Conservation (phyloP, 2,888 invertebrate species). For the Eueremaeus valkanovi region DNA sequence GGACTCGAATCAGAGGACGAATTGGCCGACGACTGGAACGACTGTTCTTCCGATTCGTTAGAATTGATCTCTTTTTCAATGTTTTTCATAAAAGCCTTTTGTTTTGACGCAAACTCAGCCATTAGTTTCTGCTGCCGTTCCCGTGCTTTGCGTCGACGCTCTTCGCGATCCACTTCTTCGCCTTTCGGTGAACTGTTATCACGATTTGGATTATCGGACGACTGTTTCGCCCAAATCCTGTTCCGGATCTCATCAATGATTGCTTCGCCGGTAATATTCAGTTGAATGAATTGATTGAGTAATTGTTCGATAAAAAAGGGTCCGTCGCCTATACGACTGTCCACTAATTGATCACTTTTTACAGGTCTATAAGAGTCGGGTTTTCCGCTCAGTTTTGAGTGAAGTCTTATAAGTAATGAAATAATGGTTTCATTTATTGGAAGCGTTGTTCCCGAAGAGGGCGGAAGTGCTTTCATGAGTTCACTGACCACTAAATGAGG, state of each 20-base stretch:
- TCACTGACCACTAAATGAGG: constrained; percentile 15
- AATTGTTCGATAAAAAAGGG: constrained; percentile 78
- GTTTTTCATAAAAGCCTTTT: constrained; percentile 83
- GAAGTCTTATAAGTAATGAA: constrained; percentile 78
- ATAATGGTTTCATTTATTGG: constrained; percentile 67
- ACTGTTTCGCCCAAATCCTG: constrained; percentile 65
- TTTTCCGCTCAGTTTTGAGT: constrained; percentile 76
- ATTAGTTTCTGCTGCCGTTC: constrained; percentile 87
- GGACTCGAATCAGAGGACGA: background rate
- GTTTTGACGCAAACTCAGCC: constrained; percentile 85
- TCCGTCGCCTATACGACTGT: constrained; percentile 70
- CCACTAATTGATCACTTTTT: constrained; percentile 45
- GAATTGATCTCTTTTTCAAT: constrained; percentile 33
- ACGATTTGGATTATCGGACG: constrained; percentile 47
- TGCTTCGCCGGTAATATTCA: constrained; percentile 38
- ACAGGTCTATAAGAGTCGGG: constrained; percentile 68
- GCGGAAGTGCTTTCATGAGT: constrained; percentile 31
- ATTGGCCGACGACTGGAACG: background rate
- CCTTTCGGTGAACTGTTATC: constrained; percentile 51
- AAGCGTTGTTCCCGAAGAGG: constrained; percentile 37
- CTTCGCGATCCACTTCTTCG: constrained; percentile 37
- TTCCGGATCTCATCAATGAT: constrained; percentile 66
- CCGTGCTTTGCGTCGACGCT: constrained; percentile 67
- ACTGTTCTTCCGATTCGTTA: background rate
- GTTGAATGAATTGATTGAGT: constrained; percentile 59